Base-by-base conservation (phyloP, 2,888 invertebrate species). In the Capitulum mitella region DNA sequence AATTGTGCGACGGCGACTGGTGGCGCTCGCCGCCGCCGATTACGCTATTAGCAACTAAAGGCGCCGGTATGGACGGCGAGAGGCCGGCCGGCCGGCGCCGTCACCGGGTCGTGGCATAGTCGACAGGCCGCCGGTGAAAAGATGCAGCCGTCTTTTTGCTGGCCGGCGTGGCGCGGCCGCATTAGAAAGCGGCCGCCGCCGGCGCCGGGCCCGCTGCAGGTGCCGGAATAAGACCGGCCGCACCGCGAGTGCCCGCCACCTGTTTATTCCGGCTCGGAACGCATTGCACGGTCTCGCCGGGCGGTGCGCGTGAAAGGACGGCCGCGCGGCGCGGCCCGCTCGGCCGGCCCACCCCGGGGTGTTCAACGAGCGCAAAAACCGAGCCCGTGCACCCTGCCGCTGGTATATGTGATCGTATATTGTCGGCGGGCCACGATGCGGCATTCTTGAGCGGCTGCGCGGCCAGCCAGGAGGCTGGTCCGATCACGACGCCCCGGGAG, bases 391-490 rank as follows among this genome's bases (percentile, higher is more conserved):
- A 22, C 70, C 70, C 19, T 37, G 34, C 37, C 37, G 70, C 70
- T 37, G 70, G 22, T 70, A 70, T 70, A 70, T 70, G 70, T 70
- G 70, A 70, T 70, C 70, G 70, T 70, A 70, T 70, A 70, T 70
- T 70, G 70, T 34, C 8, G 70, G 70, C 37, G 37, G 70, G 37
- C 34, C 70, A 70, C 70, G 70, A 70, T 26, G 70, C 70, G 29
- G 70, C 70, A 70, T 70, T 70, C 70, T 70, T 70, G 70, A 16
- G 70, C 70, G 6, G 70, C 37, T 10, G 37, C 8, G 32, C 14
- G n/a, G 10, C n/a, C 61, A 6, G 58, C n/a, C 58, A 8, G 61
- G 61, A 29, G 61, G 61, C 61, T 29, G 29, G 70, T 10, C 70
- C 32, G 70, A 70, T 70, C 70, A 26, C 70, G 70, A 6, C 70